phyloP scores from a whole-genome alignment of 2,888 invertebrate genomes.

The Limenitis camilla region DNA sequence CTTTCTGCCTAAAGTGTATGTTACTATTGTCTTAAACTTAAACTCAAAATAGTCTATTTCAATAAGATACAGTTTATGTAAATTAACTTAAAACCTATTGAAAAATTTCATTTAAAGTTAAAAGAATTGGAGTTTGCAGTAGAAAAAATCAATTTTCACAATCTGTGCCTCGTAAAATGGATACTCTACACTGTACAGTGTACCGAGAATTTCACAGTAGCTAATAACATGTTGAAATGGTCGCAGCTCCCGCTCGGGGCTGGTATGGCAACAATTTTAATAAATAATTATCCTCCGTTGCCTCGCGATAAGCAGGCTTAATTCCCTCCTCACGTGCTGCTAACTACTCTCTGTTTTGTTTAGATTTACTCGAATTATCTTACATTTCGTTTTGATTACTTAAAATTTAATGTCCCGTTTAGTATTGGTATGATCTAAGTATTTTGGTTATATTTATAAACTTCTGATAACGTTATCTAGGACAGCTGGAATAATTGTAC shows the following conservation, averaged over 20 bases:
- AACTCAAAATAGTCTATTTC: too few relatives aligned
- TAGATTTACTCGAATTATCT: conserved; percentile 16
- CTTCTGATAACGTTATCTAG: too few relatives aligned
- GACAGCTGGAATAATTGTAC: too few relatives aligned
- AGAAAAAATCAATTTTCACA: conserved; percentile 12
- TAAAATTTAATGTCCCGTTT: too few relatives aligned
- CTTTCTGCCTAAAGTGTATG: too few relatives aligned
- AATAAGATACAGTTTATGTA: neutral
- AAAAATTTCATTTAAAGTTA: neutral
- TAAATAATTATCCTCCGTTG: conserved; percentile 59
- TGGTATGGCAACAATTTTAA: conserved; percentile 60
- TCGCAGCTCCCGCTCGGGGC: conserved; percentile 26
- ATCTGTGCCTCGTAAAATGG: conserved; percentile 25
- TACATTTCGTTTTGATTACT: conserved; percentile 1
- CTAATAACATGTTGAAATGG: conserved; percentile 36
- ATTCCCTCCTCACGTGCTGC: conserved; percentile 33
- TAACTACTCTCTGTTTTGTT: conserved; percentile 20
- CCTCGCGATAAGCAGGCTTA: conserved; percentile 50
- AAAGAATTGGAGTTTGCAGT: neutral
- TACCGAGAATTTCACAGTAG: conserved; percentile 40
- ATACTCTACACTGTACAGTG: conserved; percentile 35
- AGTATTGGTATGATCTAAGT: too few relatives aligned
- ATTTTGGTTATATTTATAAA: too few relatives aligned
- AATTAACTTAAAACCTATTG: neutral
- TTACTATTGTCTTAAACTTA: too few relatives aligned